Conservation (phyloP, 2,113 vertebrate genomes). For the Halichoeres trimaculatus region DNA sequence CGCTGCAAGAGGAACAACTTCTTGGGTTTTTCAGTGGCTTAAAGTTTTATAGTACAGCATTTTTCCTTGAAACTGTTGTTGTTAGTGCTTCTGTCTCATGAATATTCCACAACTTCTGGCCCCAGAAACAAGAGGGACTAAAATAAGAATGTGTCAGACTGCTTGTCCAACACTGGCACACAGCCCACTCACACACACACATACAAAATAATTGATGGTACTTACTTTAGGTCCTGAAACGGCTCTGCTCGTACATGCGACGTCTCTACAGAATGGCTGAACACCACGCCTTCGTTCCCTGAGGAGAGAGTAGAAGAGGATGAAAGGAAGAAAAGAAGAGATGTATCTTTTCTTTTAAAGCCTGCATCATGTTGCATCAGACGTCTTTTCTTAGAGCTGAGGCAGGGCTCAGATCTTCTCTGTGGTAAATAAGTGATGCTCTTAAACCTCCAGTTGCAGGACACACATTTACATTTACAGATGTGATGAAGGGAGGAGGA, state of each 20-base stretch:
- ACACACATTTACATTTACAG: background rate
- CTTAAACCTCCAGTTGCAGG: slow-evolving; percentile 1
- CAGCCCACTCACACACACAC: background rate
- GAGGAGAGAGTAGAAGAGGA: slow-evolving; percentile 43
- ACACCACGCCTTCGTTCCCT: slow-evolving; percentile 98
- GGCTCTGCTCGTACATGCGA: slow-evolving; percentile 97
- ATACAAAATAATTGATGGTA: slow-evolving; percentile 20
- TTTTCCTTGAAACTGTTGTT: slow-evolving; percentile 24
- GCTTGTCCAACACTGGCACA: slow-evolving; percentile 21
- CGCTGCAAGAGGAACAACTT: background rate
- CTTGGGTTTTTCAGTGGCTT: slow-evolving; percentile 1
- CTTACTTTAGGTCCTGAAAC: slow-evolving; percentile 97
- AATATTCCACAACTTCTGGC: slow-evolving; percentile 48
- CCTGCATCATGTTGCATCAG: slow-evolving; percentile 21
- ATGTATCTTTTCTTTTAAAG: slow-evolving; percentile 22
- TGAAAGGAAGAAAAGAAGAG: slow-evolving; percentile 23
- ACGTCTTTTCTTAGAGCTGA: background rate
- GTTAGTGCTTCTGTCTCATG: slow-evolving; percentile 24
- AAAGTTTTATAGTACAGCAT: background rate
- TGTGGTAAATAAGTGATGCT: slow-evolving; percentile 1
- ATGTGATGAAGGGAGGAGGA: background rate
- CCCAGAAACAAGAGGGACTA: slow-evolving; percentile 26
- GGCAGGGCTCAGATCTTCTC: background rate
- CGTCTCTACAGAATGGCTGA: slow-evolving; percentile 96
- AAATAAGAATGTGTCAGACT: slow-evolving; percentile 20